Base-by-base conservation (phyloP, 1,140 invertebrate species). In the Macrobrachium nipponense region DNA sequence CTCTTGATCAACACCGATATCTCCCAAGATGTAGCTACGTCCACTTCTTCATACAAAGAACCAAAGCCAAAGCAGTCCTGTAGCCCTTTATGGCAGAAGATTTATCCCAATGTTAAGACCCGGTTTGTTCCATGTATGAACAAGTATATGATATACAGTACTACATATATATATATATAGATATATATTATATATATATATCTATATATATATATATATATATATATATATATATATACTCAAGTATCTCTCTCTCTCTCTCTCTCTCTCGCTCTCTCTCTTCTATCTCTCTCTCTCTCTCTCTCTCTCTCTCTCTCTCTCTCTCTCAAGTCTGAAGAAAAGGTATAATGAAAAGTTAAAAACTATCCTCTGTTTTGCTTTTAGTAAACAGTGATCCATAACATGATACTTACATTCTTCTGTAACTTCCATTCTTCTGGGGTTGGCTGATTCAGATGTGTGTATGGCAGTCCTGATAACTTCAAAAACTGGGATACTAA, bases 401-500 rank as follows among this genome's bases (percentile, higher is more conserved):
- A 18, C 10, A 4, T 59, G 5, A 6, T 0, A 27, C 90, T 90
- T 86, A 93, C 93, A 85, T 93, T 92, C 23, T 91, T 90, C 89
- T 93, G 93, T 23, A 96, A 90, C 91, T 96, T 96, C 89, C 93
- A 94, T 84, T 94, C 91, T 6, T 91, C 86, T 14, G 96, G 96
- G 15, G 96, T 97, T 89, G 92, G 92, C 2, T 94, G 93, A 91
- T 94, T 93, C 3, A 98, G 91, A 92, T 98, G 97, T 44, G 96
- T 97, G 89, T 95, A 95, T 75, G 93, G 91, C 2, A 98, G 90
- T 18, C 93, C 93, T 18, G 95, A 94, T 51, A 95, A 93, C 66
- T 93, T 91, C 15, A 99, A 90, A n/a, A 99, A 93, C 86, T 95
- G 95, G 3, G 92, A 93, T 0, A 99, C 97, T 75, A 98, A 92